Evolutionary conservation across 1,140 invertebrate genomes (phyloP).

Genomic region (Musca domestica): DNA sequence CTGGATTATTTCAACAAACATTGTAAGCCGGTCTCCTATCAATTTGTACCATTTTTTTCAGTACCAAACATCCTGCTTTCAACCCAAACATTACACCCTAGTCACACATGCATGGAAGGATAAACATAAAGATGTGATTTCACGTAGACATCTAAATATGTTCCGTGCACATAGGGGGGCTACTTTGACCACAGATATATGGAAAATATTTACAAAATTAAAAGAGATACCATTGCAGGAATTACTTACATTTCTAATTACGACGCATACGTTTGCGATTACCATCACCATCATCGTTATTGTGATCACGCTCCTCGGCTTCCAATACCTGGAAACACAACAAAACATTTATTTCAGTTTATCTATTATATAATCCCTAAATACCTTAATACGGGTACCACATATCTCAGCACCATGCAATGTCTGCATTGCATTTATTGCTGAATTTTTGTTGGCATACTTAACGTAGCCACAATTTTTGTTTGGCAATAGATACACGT

Average conservation of each 20-base stretch:
- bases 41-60: too few relatives aligned
- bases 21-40: too few relatives aligned
- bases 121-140: too few relatives aligned
- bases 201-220: slow-evolving; percentile 3
- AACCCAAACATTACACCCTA: too few relatives aligned
- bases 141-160: slow-evolving; percentile 4
- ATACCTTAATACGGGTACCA: slow-evolving; percentile 63
- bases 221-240: background rate
- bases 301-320: slow-evolving; percentile 74
- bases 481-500: slow-evolving; percentile 84
- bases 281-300: slow-evolving; percentile 42
- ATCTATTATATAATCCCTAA: background rate
- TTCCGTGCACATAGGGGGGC: background rate
- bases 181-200: background rate
- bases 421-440: slow-evolving; percentile 56
- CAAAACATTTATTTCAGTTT: background rate
- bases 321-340: slow-evolving; percentile 76
- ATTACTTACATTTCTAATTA: slow-evolving; percentile 46
- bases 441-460: slow-evolving; percentile 75
- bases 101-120: too few relatives aligned
- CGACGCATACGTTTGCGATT: slow-evolving; percentile 44
- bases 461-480: slow-evolving; percentile 91
- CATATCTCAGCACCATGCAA: slow-evolving; percentile 81
- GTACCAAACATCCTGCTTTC: too few relatives aligned
- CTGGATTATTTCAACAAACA: too few relatives aligned